Conservation (phyloP, 2,113 vertebrate genomes). For the Falcunculus frontatus region DNA sequence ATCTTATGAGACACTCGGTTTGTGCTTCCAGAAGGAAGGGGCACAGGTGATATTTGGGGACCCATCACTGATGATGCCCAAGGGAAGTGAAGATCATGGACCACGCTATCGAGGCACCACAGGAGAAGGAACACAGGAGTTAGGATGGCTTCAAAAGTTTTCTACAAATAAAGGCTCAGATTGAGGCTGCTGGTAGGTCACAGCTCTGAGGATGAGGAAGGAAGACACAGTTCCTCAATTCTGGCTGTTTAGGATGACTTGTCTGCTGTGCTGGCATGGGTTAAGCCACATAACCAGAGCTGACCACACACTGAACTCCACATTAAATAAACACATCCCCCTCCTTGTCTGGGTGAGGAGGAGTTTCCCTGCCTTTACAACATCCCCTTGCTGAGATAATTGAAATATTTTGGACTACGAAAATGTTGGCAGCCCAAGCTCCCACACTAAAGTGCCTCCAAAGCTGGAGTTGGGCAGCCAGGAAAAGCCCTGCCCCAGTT, state of each 20-base stretch:
- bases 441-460: rapidly evolving
- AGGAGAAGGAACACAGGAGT: not conserved
- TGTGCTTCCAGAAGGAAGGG: not conserved
- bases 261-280: not conserved
- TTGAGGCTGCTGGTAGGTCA: not conserved
- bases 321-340: not conserved
- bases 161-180: not conserved
- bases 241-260: not conserved
- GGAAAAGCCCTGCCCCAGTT: not conserved
- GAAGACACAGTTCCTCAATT: not conserved
- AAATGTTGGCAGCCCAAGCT: not conserved
- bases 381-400: rapidly evolving
- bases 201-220: not conserved
- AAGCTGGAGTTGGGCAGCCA: not conserved
- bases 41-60: not conserved
- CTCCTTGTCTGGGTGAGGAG: not conserved
- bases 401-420: not conserved
- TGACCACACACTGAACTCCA: not conserved
- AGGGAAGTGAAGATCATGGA: not conserved
- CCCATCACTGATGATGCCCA: not conserved
- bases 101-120: rapidly evolving
- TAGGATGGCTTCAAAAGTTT: not conserved
- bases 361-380: not conserved
- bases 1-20: rapidly evolving
- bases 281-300: not conserved